A percentile compares a stretch with the other conserved stretches of the same genome.
phyloP scores from a whole-genome alignment of 1,140 invertebrate genomes.

The Chionoecetes opilio region DNA sequence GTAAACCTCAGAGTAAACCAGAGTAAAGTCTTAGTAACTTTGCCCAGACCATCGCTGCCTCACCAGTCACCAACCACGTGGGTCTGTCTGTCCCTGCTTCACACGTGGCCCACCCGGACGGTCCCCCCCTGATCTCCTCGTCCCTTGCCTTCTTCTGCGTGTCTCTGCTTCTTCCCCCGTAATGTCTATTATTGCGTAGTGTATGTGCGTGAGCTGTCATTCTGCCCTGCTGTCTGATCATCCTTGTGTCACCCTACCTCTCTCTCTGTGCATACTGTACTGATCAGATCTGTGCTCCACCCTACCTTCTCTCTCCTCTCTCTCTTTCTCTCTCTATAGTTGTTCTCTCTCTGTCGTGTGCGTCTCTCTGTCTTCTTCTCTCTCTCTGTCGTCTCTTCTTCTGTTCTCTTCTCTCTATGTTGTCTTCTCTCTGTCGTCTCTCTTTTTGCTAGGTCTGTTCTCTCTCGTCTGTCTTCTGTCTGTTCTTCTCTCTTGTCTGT shows the following conservation, averaged over 20 bases:
- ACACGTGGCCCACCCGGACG: slow-evolving; percentile 21
- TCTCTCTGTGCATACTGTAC: too few species aligned
- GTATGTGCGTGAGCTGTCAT: too few species aligned
- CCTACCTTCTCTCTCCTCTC: background rate
- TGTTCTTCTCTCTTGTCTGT: background rate
- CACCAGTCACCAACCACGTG: background rate
- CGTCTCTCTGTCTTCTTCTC: background rate
- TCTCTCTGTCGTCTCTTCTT: background rate
- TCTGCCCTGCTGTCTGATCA: background rate
- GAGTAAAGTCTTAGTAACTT: too few species aligned
- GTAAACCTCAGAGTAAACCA: too few species aligned
- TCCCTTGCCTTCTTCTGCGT: background rate
- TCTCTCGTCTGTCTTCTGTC: too few species aligned
- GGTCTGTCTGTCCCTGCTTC: slow-evolving; percentile 2
- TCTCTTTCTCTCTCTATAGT: background rate
- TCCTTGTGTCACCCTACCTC: background rate
- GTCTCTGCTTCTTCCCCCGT: background rate
- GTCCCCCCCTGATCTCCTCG: background rate
- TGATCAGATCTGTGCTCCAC: background rate
- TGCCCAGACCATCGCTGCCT: background rate
- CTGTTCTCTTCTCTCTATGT: background rate
- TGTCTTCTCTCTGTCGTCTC: background rate
- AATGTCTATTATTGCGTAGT: slow-evolving; percentile 10
- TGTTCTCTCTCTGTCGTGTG: background rate
- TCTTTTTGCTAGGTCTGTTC: too few species aligned